Percentiles rank a stretch among this genome's conserved stretches.
phyloP scores from a whole-genome alignment of 2,888 invertebrate genomes.

The Mylabris sibirica region DNA sequence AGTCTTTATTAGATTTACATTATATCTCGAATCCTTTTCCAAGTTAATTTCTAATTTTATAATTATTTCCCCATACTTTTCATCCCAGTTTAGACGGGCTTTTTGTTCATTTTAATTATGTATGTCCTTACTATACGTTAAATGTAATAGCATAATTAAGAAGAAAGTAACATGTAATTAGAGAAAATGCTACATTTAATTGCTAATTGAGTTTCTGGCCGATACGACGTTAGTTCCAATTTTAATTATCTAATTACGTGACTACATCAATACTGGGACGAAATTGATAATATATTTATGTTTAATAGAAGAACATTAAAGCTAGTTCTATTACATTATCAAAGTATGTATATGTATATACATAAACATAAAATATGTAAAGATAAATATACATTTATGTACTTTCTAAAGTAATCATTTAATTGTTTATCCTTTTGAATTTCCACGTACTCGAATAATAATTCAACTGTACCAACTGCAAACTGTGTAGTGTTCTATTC shows the following conservation, averaged over 20 bases:
- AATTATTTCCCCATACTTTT: background rate
- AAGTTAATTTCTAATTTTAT: too few relatives aligned
- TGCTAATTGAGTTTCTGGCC: constrained; percentile 68
- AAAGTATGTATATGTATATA: too few relatives aligned
- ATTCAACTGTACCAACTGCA: background rate
- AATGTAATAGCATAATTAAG: constrained; percentile 60
- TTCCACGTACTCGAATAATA: background rate
- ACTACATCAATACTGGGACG: constrained; percentile 55
- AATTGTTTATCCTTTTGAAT: constrained; percentile 15
- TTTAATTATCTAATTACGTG: constrained; percentile 69
- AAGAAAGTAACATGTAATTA: constrained; percentile 66
- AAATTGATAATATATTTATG: background rate
- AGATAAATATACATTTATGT: background rate
- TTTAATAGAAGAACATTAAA: constrained; percentile 22
- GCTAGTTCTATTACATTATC: constrained; percentile 16
- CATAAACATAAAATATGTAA: background rate
- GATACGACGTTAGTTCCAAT: constrained; percentile 65
- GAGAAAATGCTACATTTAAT: constrained; percentile 69
- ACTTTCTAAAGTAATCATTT: constrained; percentile 4
- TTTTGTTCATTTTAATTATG: too few relatives aligned
- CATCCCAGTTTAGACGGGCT: background rate
- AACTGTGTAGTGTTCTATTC: constrained; percentile 5
- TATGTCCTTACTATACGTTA: constrained; percentile 15
- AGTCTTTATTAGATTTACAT: too few relatives aligned
- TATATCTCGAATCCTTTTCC: too few relatives aligned